A percentile compares a stretch with the other conserved stretches of the same genome.
phyloP scores from a whole-genome alignment of 2,113 vertebrate genomes.

The Ailurus styani region DNA sequence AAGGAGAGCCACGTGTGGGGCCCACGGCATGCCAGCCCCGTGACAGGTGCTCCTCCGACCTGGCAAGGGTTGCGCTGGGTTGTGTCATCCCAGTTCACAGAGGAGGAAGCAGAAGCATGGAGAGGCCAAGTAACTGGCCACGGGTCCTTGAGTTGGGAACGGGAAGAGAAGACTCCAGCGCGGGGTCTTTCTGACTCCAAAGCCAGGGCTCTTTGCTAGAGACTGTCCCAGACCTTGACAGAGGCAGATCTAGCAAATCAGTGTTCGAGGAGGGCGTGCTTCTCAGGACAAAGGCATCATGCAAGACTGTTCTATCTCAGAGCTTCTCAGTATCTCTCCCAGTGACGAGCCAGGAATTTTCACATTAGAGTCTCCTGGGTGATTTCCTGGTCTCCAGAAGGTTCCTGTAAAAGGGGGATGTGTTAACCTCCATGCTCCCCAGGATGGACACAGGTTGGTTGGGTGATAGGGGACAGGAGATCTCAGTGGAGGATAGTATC shows the following conservation, averaged over 20 bases:
- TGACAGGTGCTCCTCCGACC: fast-evolving
- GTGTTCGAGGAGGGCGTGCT: neutral
- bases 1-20: fast-evolving
- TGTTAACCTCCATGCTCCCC: neutral
- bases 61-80: fast-evolving
- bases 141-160: neutral
- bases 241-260: fast-evolving
- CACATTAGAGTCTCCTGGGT: neutral
- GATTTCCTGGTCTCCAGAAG: neutral
- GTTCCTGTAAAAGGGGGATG: neutral
- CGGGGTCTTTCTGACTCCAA: neutral
- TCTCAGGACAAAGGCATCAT: neutral
- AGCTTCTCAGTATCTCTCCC: neutral
- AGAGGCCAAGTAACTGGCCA: neutral
- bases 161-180: neutral
- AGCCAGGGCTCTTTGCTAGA: neutral
- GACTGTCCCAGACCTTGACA: neutral
- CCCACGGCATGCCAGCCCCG: fast-evolving
- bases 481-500: too few relatives aligned
- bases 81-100: neutral
- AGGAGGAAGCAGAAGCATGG: neutral
- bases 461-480: neutral
- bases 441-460: neutral
- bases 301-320: neutral
- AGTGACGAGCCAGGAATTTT: neutral